Evolutionary conservation across 2,113 vertebrate species (phyloP), one percentile per base, ranked within the genome.

Genomic region (Genyomyrus donnyi): DNA sequence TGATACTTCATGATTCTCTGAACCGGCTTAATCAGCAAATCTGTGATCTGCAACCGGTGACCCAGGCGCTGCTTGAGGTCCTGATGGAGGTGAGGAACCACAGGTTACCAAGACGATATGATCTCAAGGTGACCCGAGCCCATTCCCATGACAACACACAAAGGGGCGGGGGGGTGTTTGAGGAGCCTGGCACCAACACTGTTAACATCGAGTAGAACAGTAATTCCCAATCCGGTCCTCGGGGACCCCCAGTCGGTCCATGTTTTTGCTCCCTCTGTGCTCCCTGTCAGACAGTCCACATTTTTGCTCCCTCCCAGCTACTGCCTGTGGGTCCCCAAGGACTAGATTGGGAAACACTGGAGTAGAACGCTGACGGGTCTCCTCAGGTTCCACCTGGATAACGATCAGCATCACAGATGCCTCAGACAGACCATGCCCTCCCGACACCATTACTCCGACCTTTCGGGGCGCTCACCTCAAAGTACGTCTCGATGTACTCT

Each of bases 1-100:
- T 99, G 98, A 93, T 99, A 99, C 91, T 98, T 99, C 97, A 99
- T 99, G 93, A 99, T 99, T 96, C 98, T 97, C 93, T 97, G 97
- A 87, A 99, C 98, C 0, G 98, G 98, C 94, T 97, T 99, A 94
- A 98, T 98, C 89, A 99, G 94, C 92, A 99, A 94, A 92, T 99
- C 98, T 0, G 98, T 98, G 94, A 99, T 97, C 91, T 98, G 98
- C 92, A 97, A 91, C 93, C 97, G 94, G 92, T 99, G 98, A 91
- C 97, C 98, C 87, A 99, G 95, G 49, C 96, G 97, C 92, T 98
- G 98, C 94, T 99, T 99, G 91, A 99, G 92, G 92, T 99, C 98
- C 98, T 99, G 90, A 77, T 17, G 90, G 91, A 92, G 83, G 91
- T 45, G 52, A 56, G 66, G 42, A 80, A 88, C 9, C 10, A n/a